Percentiles rank a stretch among this genome's conserved stretches.
Conservation (phyloP, 23 tunicate species). For the Diplosoma virens region DNA sequence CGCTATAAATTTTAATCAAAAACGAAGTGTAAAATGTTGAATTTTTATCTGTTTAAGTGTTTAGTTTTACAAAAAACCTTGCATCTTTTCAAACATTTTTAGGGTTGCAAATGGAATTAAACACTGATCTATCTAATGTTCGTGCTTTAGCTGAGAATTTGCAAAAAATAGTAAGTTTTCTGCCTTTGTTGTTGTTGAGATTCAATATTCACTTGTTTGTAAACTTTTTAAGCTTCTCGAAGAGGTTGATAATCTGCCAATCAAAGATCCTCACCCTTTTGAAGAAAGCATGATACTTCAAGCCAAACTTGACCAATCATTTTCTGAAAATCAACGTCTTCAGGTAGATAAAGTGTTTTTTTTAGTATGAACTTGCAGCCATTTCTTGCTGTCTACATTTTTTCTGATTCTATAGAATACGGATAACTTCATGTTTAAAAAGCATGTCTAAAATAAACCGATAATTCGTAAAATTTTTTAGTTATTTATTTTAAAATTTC, state of each 20-base stretch:
- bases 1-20: too few species aligned
- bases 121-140: conserved; percentile 14
- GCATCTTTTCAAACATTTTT: background rate
- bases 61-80: background rate
- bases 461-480: too few species aligned
- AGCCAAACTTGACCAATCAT: conserved; percentile 36
- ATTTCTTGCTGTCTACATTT: too few species aligned
- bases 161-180: conserved; percentile 32
- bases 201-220: background rate
- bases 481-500: too few species aligned
- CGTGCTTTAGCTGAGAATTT: conserved; percentile 26
- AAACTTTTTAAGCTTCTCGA: conserved; percentile 24
- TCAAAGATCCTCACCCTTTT: conserved; percentile 1
- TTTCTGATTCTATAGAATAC: too few species aligned
- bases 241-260: conserved; percentile 8
- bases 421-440: too few species aligned
- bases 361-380: too few species aligned
- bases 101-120: conserved; percentile 7
- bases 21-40: too few species aligned
- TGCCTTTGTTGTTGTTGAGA: too few species aligned
- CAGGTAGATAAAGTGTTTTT: too few species aligned
- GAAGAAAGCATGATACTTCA: conserved; percentile 25
- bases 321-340: background rate
- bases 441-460: too few species aligned
- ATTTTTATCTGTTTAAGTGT: background rate